Evolutionary conservation across 2,888 invertebrate genomes (phyloP).

Genomic region (Philhelius pedissequus): DNA sequence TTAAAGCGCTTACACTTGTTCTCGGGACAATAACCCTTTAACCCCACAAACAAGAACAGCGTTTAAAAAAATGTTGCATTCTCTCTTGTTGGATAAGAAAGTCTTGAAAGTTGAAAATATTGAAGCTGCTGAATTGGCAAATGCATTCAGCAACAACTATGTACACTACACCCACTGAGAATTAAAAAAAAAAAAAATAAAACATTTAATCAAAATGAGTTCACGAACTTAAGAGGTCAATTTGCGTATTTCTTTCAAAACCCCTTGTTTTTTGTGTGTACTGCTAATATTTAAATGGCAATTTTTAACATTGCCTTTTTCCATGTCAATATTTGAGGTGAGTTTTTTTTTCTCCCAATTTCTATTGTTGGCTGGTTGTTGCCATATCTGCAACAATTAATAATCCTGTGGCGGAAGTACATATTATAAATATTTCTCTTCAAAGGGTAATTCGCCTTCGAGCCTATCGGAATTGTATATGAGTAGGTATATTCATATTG

Average conservation of each 20-base stretch:
- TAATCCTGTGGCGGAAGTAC: not conserved
- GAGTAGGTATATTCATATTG: not conserved
- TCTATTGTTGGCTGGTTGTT: not conserved
- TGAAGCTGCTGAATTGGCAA: not conserved
- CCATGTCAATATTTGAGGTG: conserved; percentile 34
- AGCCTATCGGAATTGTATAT: conserved; percentile 36
- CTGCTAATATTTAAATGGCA: not conserved
- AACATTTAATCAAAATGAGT: conserved; percentile 36
- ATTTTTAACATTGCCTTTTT: not conserved
- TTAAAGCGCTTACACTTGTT: conserved; percentile 47
- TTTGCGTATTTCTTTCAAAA: conserved; percentile 6
- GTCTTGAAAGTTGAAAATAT: not conserved
- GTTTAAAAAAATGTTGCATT: not conserved
- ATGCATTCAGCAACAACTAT: not conserved
- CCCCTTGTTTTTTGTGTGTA: not conserved
- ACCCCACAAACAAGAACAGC: not conserved
- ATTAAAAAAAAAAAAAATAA: not conserved
- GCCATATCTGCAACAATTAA: conserved; percentile 31
- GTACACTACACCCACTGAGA: not conserved
- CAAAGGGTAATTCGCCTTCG: conserved; percentile 21
- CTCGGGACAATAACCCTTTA: conserved; percentile 41
- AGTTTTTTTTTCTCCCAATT: not conserved
- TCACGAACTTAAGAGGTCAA: conserved; percentile 54
- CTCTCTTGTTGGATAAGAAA: not conserved
- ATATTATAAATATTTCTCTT: not conserved